phyloP scores from a whole-genome alignment of 2,113 vertebrate species.

The Psophia crepitans region DNA sequence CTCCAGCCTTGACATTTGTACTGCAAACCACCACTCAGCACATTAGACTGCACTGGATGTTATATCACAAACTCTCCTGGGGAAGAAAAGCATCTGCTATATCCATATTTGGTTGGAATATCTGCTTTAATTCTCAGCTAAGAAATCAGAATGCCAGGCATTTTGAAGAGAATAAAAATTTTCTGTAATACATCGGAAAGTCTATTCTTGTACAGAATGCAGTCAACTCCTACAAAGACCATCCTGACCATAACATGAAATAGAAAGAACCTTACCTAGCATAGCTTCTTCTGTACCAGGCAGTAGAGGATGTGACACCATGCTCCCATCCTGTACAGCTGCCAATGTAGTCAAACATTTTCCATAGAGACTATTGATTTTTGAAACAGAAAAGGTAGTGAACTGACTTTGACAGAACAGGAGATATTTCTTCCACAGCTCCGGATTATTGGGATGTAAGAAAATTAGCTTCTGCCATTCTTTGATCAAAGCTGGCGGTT shows the following conservation, averaged over 20 bases:
- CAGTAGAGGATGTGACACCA: slow-evolving; percentile 87
- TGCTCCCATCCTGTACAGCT: slow-evolving; percentile 87
- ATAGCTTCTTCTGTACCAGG: slow-evolving; percentile 88
- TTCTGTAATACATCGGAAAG: neutral
- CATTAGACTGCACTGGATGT: neutral
- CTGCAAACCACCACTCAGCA: neutral
- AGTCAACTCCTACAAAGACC: neutral
- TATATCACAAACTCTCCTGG: neutral
- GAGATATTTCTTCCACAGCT: slow-evolving; percentile 90
- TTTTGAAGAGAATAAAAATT: slow-evolving; percentile 2
- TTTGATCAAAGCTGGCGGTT: slow-evolving; percentile 81
- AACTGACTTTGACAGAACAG: slow-evolving; percentile 93
- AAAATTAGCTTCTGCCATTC: slow-evolving; percentile 98
- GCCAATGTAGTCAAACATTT: slow-evolving; percentile 92
- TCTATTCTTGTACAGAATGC: neutral
- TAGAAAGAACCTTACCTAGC: slow-evolving; percentile 78
- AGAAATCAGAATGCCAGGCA: neutral
- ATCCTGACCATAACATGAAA: neutral
- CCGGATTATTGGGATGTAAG: slow-evolving; percentile 89
- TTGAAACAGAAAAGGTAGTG: slow-evolving; percentile 88
- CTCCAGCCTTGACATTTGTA: neutral
- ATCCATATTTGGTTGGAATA: neutral
- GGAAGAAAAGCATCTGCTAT: neutral
- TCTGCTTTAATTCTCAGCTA: neutral
- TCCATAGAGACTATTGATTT: slow-evolving; percentile 85